A percentile compares a stretch with the other conserved stretches of the same genome.
phyloP scores from a whole-genome alignment of 2,797 vertebrate species.

The Naso thynnoides region DNA sequence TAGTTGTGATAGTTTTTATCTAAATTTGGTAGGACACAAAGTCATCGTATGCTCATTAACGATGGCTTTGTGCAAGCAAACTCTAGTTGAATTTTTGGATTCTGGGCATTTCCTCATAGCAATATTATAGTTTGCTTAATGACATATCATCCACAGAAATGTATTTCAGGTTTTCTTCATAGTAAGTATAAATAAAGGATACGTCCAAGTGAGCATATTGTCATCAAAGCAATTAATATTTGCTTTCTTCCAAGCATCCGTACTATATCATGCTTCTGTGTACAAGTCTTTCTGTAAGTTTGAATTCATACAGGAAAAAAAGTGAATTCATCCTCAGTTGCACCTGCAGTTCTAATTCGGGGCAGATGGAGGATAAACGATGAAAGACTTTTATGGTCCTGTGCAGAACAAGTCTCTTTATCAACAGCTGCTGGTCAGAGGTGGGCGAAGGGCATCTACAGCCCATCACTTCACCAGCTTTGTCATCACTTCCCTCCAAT shows the following conservation, averaged over 20 bases:
- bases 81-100: neutral
- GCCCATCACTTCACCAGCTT: conserved; percentile 64
- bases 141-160: neutral
- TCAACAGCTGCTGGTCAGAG: conserved; percentile 61
- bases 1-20: neutral
- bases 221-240: neutral
- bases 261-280: neutral
- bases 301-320: neutral
- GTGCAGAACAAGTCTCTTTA: conserved; percentile 55
- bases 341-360: conserved; percentile 31
- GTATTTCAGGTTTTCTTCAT: no score
- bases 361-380: conserved; percentile 51
- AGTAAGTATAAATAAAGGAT: no score
- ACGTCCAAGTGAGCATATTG: neutral
- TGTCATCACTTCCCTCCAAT: conserved; percentile 48
- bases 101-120: neutral
- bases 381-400: conserved; percentile 50
- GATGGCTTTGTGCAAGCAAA: neutral
- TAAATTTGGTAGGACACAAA: neutral
- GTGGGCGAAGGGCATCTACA: conserved; percentile 67
- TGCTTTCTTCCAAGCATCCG: neutral
- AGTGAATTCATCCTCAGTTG: neutral
- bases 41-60: neutral
- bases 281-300: neutral
- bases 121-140: neutral